phyloP scores from a whole-genome alignment of 1,140 invertebrate species.

The Atta cephalotes region DNA sequence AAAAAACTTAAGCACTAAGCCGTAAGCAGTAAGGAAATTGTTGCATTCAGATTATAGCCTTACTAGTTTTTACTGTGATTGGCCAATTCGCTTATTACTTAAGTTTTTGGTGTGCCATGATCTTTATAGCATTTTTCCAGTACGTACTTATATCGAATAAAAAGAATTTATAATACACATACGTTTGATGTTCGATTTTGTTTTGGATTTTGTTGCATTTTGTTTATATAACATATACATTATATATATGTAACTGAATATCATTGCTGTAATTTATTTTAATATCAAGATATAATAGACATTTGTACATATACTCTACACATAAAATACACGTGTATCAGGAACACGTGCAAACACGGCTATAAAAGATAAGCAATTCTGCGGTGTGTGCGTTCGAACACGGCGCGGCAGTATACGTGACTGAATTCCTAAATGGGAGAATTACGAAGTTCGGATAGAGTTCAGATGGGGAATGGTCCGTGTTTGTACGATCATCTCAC shows the following conservation, averaged over 20 bases:
- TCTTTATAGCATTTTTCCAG: no score
- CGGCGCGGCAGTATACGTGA: constrained; percentile 64
- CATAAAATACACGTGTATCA: constrained; percentile 30
- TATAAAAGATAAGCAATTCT: constrained; percentile 74
- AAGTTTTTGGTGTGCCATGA: no score
- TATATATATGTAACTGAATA: neutral
- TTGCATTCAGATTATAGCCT: no score
- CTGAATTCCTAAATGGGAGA: constrained; percentile 67
- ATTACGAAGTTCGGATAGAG: constrained; percentile 74
- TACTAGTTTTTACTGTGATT: no score
- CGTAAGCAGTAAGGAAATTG: no score
- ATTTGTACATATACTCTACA: neutral
- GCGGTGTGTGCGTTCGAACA: constrained; percentile 59
- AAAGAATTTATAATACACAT: no score
- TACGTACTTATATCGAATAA: no score
- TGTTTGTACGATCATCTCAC: constrained; percentile 60
- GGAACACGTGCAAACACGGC: constrained; percentile 53
- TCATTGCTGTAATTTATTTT: constrained; percentile 13
- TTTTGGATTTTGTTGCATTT: no score
- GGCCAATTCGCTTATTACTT: no score
- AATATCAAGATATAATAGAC: constrained; percentile 9
- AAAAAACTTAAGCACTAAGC: no score
- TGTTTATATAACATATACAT: neutral
- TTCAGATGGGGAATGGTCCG: constrained; percentile 71
- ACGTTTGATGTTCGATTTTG: no score